Conservation (phyloP, 2,888 invertebrate species). For the Xestia xanthographa region DNA sequence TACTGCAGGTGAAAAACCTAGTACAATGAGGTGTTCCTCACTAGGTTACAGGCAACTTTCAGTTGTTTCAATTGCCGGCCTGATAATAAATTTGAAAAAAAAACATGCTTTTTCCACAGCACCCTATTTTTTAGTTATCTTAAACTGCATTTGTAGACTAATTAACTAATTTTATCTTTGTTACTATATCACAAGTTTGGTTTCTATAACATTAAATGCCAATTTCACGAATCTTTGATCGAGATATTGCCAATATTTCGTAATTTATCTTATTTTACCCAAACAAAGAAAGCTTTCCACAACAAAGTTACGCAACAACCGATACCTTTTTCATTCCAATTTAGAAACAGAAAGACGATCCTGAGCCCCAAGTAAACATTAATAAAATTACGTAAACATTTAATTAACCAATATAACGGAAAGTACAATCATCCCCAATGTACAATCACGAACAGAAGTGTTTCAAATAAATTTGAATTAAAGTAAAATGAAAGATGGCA, state of each 20-base stretch:
- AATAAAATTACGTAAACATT: slow-evolving; percentile 61
- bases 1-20: too few species aligned
- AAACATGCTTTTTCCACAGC: background rate
- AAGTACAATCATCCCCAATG: slow-evolving; percentile 62
- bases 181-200: background rate
- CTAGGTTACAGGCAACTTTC: too few species aligned
- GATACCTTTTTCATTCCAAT: slow-evolving; percentile 17
- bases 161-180: background rate
- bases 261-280: background rate
- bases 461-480: slow-evolving; percentile 78
- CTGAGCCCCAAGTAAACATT: slow-evolving; percentile 40
- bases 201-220: slow-evolving; percentile 4
- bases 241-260: background rate
- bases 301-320: slow-evolving; percentile 6
- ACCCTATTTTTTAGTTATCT: background rate
- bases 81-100: background rate
- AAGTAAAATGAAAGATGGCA: slow-evolving; percentile 83
- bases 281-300: background rate
- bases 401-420: slow-evolving; percentile 68
- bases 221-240: background rate
- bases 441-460: slow-evolving; percentile 75
- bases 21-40: too few species aligned
- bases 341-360: slow-evolving; percentile 40
- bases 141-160: background rate
- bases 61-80: too few species aligned